These are phyloP conservation scores for Dendrocincla tyrannina DNA, from an alignment of 2,797 vertebrate species.

Conservation along the genomic window DNA sequence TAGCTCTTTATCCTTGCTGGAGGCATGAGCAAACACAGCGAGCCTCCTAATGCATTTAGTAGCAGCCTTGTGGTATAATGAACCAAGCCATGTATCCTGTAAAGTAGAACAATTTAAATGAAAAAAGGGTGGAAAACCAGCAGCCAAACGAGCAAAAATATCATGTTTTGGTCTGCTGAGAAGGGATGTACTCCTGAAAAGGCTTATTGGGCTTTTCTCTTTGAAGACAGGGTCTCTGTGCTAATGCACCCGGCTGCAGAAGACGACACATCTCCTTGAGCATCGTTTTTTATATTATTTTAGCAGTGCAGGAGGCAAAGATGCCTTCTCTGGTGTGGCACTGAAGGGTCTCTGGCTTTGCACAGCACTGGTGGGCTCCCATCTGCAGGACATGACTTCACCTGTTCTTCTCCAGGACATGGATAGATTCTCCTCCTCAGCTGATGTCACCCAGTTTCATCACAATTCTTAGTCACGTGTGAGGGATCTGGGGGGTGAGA, in stretches of 20 bases:
- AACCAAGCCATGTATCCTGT: neutral
- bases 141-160: neutral
- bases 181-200: neutral
- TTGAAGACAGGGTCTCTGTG: neutral
- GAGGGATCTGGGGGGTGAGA: neutral
- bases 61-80: neutral
- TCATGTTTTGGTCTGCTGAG: neutral
- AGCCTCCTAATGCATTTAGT: slow-evolving; percentile 1
- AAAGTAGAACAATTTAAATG: neutral
- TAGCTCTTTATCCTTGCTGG: slow-evolving; percentile 9
- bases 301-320: neutral
- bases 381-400: neutral
- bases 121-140: neutral
- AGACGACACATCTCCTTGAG: neutral
- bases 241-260: neutral
- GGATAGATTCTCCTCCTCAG: neutral
- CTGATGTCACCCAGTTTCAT: neutral
- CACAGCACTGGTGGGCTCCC: neutral
- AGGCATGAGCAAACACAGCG: neutral
- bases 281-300: neutral
- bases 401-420: neutral
- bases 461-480: neutral
- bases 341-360: neutral
- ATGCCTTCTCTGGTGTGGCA: neutral
- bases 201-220: neutral